A percentile compares a stretch with the other conserved stretches of the same genome.
Conservation (phyloP, 2,797 vertebrate genomes). For the Semotilus atromaculatus region DNA sequence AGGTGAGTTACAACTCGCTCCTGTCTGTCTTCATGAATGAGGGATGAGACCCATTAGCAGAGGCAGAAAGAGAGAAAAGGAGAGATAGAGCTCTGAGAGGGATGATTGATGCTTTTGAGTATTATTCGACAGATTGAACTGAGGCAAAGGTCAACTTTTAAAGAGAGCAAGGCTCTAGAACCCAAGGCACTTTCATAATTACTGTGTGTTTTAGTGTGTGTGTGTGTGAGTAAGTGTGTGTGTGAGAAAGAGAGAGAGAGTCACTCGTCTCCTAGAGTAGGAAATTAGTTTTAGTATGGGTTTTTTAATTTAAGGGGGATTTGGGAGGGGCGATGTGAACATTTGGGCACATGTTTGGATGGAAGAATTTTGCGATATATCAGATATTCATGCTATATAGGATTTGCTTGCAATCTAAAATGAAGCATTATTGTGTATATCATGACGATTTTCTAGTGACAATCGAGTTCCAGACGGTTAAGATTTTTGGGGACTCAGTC, state of each 20-base stretch:
- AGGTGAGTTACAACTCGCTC: conserved; percentile 53
- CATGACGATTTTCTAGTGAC: not conserved
- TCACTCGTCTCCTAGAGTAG: conserved; percentile 28
- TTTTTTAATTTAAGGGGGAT: conserved; percentile 43
- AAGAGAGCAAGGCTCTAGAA: conserved; percentile 58
- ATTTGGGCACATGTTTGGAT: not conserved
- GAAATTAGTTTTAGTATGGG: conserved; percentile 33
- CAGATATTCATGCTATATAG: not conserved
- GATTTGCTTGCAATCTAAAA: not conserved
- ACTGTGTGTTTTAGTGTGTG: conserved; percentile 56
- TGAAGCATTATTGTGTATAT: not conserved
- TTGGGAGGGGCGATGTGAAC: conserved; percentile 8
- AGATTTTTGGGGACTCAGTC: not conserved
- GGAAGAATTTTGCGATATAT: not conserved
- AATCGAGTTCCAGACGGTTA: not conserved
- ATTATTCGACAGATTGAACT: conserved; percentile 75
- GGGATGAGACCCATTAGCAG: conserved; percentile 55
- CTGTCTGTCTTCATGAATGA: conserved; percentile 51
- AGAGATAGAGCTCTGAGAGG: conserved; percentile 56
- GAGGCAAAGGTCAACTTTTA: conserved; percentile 69
- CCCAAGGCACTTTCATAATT: conserved; percentile 66
- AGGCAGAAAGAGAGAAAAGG: conserved; percentile 53
- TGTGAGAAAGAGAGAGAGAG: not conserved
- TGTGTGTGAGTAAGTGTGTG: conserved; percentile 1
- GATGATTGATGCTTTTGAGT: conserved; percentile 67